A percentile compares a stretch with the other conserved stretches of the same genome.
These are phyloP conservation scores for Nomada lathburiana DNA, from an alignment of 2,888 invertebrate species.

Conservation along the genomic window DNA sequence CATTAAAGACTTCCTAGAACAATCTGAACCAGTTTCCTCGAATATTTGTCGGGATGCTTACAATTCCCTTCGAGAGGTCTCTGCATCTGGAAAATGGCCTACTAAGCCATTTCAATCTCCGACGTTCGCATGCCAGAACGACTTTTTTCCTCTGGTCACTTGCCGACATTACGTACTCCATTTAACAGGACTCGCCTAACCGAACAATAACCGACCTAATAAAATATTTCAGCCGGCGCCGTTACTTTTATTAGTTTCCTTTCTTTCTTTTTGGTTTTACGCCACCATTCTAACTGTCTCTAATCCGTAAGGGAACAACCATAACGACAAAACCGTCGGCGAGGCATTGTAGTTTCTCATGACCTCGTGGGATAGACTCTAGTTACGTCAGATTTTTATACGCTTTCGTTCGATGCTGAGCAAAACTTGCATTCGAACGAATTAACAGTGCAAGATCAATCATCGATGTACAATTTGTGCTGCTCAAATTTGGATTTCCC, in stretches of 20 bases:
- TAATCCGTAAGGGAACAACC: neutral
- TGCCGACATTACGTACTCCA: slow-evolving; percentile 61
- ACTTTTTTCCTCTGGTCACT: slow-evolving; percentile 45
- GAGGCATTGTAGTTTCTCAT: slow-evolving; percentile 24
- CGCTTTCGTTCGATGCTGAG: neutral
- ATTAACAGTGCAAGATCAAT: no score
- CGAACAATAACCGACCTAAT: slow-evolving; percentile 67
- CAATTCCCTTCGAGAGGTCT: slow-evolving; percentile 45
- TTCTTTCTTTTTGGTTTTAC: neutral
- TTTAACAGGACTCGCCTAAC: slow-evolving; percentile 52
- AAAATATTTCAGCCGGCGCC: slow-evolving; percentile 66
- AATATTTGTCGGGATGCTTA: slow-evolving; percentile 1
- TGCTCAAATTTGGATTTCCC: no score
- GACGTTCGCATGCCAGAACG: slow-evolving; percentile 53
- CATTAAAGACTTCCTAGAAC: neutral
- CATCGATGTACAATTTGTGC: no score
- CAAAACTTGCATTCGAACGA: neutral
- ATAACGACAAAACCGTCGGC: slow-evolving; percentile 30
- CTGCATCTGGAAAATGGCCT: slow-evolving; percentile 21
- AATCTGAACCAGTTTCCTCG: neutral
- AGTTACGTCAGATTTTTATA: neutral
- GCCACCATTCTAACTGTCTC: slow-evolving; percentile 29
- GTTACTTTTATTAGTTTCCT: slow-evolving; percentile 33
- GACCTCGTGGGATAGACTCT: slow-evolving; percentile 14
- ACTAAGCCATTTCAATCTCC: slow-evolving; percentile 43